These are phyloP conservation scores for Lycocerus yunnanus DNA, from an alignment of 2,888 invertebrate species.

Conservation along the genomic window DNA sequence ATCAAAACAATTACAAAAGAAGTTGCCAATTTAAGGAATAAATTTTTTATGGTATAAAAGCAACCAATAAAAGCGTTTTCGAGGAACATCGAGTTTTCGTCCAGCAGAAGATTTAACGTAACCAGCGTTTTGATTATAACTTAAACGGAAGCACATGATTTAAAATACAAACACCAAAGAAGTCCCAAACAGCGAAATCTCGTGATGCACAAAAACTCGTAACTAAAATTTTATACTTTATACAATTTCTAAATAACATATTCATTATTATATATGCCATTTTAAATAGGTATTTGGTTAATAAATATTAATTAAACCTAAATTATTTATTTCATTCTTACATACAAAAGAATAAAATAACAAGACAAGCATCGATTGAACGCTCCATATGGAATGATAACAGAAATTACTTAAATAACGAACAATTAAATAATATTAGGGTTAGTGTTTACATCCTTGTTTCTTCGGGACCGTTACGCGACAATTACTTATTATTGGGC, in stretches of 20 bases:
- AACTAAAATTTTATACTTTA: not conserved
- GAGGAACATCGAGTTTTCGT: not conserved
- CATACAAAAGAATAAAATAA: slow-evolving; percentile 13
- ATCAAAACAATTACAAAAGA: slow-evolving; percentile 12
- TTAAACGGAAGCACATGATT: slow-evolving; percentile 1
- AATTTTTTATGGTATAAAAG: slow-evolving; percentile 8
- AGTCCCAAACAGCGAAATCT: not conserved
- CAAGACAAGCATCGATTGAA: slow-evolving; percentile 3
- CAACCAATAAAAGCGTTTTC: slow-evolving; percentile 11
- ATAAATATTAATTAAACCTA: slow-evolving; percentile 18
- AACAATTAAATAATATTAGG: not conserved
- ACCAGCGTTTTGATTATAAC: not conserved
- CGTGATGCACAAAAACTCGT: not conserved
- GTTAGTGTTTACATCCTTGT: not conserved
- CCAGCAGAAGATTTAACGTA: not conserved
- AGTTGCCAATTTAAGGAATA: slow-evolving; percentile 8
- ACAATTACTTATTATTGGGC: not conserved
- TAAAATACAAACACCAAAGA: not conserved
- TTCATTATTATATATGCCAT: slow-evolving; percentile 6
- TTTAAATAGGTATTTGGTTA: slow-evolving; percentile 5
- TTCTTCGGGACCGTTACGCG: not conserved
- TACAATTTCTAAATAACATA: not conserved
- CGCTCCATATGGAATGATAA: not conserved
- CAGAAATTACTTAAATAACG: slow-evolving; percentile 3
- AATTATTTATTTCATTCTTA: slow-evolving; percentile 18